A percentile compares a stretch with the other conserved stretches of the same genome.
Evolutionary conservation across 2,797 vertebrate genomes (phyloP).

Genomic region (Naso thynnoides): DNA sequence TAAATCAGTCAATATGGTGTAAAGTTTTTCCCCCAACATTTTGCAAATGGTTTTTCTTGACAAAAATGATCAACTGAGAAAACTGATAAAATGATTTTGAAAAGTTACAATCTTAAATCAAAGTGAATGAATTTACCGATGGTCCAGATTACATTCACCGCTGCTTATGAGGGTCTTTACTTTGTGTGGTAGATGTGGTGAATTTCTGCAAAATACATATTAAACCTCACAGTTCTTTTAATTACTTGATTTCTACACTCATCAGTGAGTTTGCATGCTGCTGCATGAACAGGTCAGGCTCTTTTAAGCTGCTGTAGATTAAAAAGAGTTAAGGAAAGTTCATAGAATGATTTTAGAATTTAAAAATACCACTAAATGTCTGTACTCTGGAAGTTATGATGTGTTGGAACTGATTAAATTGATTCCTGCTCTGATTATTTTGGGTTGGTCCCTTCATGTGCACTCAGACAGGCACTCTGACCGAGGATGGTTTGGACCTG

Average conservation of each 20-base stretch:
- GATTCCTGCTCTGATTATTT: not conserved
- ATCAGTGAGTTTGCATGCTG: conserved; percentile 1
- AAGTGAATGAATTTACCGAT: not conserved
- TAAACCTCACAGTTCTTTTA: not conserved
- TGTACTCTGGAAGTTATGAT: not conserved
- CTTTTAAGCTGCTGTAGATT: not conserved
- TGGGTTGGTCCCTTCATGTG: not conserved
- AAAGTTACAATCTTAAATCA: not conserved
- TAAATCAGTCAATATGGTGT: not conserved
- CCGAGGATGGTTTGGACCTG: conserved; percentile 95
- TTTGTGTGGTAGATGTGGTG: not conserved
- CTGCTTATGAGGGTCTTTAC: not conserved
- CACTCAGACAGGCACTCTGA: conserved; percentile 94
- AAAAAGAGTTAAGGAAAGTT: not conserved
- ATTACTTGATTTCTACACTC: not conserved
- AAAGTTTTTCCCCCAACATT: too few species aligned
- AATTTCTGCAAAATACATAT: not conserved
- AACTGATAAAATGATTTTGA: not conserved
- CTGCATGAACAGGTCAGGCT: not conserved
- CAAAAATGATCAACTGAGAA: not conserved
- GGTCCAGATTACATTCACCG: not conserved
- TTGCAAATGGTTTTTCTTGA: too few species aligned
- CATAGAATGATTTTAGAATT: not conserved
- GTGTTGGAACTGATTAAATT: not conserved
- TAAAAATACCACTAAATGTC: not conserved